Evolutionary conservation across 1,140 invertebrate genomes (phyloP), one percentile per base, ranked within the genome.

Genomic region (Phthorimaea operculella): DNA sequence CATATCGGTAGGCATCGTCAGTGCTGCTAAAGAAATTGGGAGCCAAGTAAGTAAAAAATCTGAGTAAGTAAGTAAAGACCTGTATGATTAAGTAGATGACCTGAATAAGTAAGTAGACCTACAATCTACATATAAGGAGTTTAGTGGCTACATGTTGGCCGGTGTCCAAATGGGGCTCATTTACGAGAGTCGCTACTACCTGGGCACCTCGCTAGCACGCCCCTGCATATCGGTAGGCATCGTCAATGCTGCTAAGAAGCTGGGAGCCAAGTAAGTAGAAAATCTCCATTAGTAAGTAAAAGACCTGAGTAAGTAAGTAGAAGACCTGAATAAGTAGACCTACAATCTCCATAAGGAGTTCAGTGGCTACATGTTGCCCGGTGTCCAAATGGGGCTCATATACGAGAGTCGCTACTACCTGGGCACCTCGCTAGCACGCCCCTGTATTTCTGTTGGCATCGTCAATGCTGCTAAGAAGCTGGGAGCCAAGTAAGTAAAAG

Each of bases 171-270:
- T 91, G 68, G 92, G 92, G 6, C 85, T 93, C 11, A 78, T 94
- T 5, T 96, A 96, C 68, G 93, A 96, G 75, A 90, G 90, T 57
- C 85, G 93, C 3, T 96, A 96, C 80, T 87, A 95, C 21, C 74
- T 96, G 56, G 94, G 94, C 14, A 96, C 94, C 1, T 90, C 94
- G 1, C 74, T 96, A 44, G 94, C 94, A 0, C 81, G 94, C 16
- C 94, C 94, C 0, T 94, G 93, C 63, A 96, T 96, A 58, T 89
- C 92, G 17, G 88, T 92, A 33, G 91, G 90, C 5, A 81, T 93
- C 44, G 88, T 93, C 12, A 87, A 87, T 14, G 76, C 76, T 33
- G 89, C 88, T 0, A 88, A 83, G 63, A 80, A 82, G 59, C 83
- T 91, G 57, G 83, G 85, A 1, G 91, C 91, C 4, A 79, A 86